phyloP scores from a whole-genome alignment of 2,888 invertebrate species.

The Ptilodon capucinus region DNA sequence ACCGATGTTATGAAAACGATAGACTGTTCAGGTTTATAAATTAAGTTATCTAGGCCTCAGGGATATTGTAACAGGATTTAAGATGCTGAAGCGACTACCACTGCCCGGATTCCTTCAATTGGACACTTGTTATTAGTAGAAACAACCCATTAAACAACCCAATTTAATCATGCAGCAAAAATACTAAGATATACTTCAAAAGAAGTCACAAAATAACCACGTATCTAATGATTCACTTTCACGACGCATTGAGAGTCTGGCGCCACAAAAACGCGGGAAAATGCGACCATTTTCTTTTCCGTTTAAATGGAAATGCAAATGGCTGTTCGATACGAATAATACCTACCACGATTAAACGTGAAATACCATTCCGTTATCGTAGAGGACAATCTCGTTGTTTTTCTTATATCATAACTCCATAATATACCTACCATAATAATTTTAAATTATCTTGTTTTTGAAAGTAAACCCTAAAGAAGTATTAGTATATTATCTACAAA shows the following conservation, averaged over 20 bases:
- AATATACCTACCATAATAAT: too few relatives aligned
- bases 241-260: constrained; percentile 45
- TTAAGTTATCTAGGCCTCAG: neutral
- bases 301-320: constrained; percentile 67
- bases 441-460: too few relatives aligned
- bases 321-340: constrained; percentile 32
- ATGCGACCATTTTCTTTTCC: constrained; percentile 63
- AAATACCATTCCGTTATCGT: neutral
- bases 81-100: too few relatives aligned
- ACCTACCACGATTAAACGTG: neutral
- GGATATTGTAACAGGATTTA: constrained; percentile 4
- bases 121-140: too few relatives aligned
- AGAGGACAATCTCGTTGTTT: too few relatives aligned
- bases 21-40: too few relatives aligned
- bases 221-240: constrained; percentile 70
- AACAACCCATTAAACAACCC: too few relatives aligned
- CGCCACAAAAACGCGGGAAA: constrained; percentile 51
- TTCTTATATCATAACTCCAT: too few relatives aligned
- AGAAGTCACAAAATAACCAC: constrained; percentile 38
- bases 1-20: too few relatives aligned
- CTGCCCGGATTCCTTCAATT: too few relatives aligned
- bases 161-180: constrained; percentile 22
- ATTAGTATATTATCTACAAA: too few relatives aligned
- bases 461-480: too few relatives aligned
- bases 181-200: constrained; percentile 26